Conservation (phyloP, 2,888 invertebrate genomes). For the Chrysina gloriosa region DNA sequence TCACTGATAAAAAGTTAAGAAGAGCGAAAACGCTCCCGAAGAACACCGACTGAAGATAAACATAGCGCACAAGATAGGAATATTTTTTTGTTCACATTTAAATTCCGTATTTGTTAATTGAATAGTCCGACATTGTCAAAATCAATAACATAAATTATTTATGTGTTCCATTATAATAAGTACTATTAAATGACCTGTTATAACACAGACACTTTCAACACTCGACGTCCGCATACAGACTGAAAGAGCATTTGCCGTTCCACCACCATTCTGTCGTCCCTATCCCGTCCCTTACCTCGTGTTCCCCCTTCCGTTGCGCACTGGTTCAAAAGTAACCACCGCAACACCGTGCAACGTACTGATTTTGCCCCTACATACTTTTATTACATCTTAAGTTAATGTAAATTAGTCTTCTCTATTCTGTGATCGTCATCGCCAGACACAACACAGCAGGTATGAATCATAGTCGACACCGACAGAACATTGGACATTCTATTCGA, state of each 20-base stretch:
- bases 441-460: background rate
- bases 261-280: conserved; percentile 67
- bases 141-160: conserved; percentile 23
- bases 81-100: conserved; percentile 18
- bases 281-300: conserved; percentile 64
- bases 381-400: conserved; percentile 46
- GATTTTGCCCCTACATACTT: conserved; percentile 57
- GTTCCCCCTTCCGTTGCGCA: conserved; percentile 64
- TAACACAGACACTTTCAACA: conserved; percentile 33
- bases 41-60: conserved; percentile 35
- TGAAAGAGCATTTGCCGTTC: conserved; percentile 65
- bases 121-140: background rate
- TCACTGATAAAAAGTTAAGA: conserved; percentile 49
- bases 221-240: conserved; percentile 62
- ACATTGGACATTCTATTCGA: no score
- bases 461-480: background rate
- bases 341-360: conserved; percentile 60
- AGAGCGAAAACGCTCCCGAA: conserved; percentile 33
- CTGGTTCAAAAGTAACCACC: conserved; percentile 64
- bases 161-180: conserved; percentile 10
- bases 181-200: conserved; percentile 4
- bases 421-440: conserved; percentile 10
- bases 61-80: conserved; percentile 25
- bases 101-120: background rate
- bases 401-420: conserved; percentile 25